Conservation (phyloP, 2,797 vertebrate genomes). For the Enteromius treurensis region DNA sequence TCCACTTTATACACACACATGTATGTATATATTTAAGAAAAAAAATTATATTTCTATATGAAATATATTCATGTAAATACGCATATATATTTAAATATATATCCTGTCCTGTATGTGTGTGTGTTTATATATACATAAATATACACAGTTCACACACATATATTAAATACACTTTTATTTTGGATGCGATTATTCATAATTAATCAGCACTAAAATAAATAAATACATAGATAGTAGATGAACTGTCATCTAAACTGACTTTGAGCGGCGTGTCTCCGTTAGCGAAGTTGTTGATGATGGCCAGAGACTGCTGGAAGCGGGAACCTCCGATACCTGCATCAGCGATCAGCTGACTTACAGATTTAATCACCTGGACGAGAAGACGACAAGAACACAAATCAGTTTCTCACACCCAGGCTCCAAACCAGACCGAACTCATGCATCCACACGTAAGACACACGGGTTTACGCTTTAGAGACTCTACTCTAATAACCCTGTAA, state of each 20-base stretch:
- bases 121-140: too few species aligned
- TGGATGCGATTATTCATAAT: too few species aligned
- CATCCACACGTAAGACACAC: background rate
- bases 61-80: too few species aligned
- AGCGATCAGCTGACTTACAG: slow-evolving; percentile 96
- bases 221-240: too few species aligned
- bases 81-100: too few species aligned
- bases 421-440: background rate
- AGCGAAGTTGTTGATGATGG: slow-evolving; percentile 98
- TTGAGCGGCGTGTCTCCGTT: slow-evolving; percentile 96
- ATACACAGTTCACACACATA: too few species aligned
- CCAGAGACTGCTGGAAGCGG: slow-evolving; percentile 95
- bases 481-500: background rate
- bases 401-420: background rate
- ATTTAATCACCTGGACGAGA: slow-evolving; percentile 89
- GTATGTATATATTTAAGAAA: too few species aligned
- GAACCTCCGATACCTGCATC: slow-evolving; percentile 96
- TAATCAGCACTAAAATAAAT: too few species aligned
- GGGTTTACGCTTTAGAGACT: background rate
- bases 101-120: too few species aligned
- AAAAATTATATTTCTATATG: too few species aligned
- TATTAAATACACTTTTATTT: too few species aligned
- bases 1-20: too few species aligned
- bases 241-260: slow-evolving; percentile 72
- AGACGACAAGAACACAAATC: background rate